Percentiles rank a stretch among this genome's conserved stretches.
These are phyloP conservation scores for Labeo catla DNA, from an alignment of 2,113 vertebrate genomes.

Conservation along the genomic window DNA sequence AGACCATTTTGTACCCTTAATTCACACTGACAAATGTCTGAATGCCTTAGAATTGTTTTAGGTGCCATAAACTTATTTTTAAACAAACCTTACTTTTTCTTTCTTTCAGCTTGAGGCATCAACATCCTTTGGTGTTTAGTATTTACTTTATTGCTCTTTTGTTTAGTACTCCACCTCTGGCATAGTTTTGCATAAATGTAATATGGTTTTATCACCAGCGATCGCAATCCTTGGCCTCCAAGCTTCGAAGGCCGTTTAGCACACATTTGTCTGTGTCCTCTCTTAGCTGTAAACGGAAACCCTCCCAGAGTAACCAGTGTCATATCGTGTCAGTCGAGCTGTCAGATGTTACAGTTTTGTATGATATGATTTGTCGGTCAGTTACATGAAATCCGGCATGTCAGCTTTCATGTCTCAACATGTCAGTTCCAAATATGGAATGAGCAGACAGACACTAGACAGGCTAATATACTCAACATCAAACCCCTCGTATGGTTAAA, in stretches of 20 bases:
- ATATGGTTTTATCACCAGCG: not conserved
- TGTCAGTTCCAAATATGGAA: slow-evolving; percentile 23
- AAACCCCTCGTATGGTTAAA: not conserved
- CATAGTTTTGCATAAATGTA: not conserved
- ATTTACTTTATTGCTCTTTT: not conserved
- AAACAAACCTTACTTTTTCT: not conserved
- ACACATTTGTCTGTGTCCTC: not conserved
- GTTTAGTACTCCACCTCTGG: slow-evolving; percentile 8
- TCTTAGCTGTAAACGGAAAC: not conserved
- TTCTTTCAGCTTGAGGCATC: not conserved
- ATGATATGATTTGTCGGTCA: slow-evolving; percentile 7
- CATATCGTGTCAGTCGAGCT: slow-evolving; percentile 1
- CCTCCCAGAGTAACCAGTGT: slow-evolving; percentile 3
- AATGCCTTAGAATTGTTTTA: not conserved
- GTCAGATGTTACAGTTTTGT: slow-evolving; percentile 27
- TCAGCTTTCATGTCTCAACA: slow-evolving; percentile 18
- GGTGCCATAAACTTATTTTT: not conserved
- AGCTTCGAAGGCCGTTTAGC: not conserved
- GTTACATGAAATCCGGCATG: slow-evolving; percentile 15
- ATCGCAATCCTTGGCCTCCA: not conserved
- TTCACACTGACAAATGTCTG: not conserved
- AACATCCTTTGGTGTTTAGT: not conserved
- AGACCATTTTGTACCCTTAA: not conserved
- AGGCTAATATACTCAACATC: slow-evolving; percentile 29
- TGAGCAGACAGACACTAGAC: not conserved